Percentiles rank a stretch among this genome's conserved stretches.
Evolutionary conservation across 2,113 vertebrate species (phyloP).

Genomic region (Reinhardtius hippoglossoides): DNA sequence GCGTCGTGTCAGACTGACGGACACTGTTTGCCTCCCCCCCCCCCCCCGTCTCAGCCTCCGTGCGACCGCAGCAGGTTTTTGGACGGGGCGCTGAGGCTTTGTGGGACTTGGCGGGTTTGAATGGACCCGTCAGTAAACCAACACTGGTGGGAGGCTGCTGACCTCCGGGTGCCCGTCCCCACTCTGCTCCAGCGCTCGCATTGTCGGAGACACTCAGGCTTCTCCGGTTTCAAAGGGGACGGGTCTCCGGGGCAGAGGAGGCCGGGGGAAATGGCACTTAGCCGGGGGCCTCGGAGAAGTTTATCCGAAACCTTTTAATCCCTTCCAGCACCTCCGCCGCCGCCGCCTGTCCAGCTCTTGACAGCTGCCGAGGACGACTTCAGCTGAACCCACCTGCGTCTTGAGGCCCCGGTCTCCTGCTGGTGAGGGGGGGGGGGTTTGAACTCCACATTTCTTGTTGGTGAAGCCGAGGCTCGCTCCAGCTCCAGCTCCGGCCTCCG

Average conservation of each 20-base stretch:
- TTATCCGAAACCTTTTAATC: neutral
- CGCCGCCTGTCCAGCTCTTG: neutral
- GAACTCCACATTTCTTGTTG: neutral
- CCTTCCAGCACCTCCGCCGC: neutral
- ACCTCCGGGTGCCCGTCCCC: slow-evolving; percentile 61
- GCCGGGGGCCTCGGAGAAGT: neutral
- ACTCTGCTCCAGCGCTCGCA: slow-evolving; percentile 43
- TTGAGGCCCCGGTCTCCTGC: neutral
- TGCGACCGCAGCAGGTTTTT: neutral
- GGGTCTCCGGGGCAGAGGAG: slow-evolving; percentile 1
- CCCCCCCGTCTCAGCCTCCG: neutral
- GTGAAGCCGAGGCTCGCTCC: too few species aligned
- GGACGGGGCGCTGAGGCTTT: neutral
- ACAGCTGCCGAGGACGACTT: neutral
- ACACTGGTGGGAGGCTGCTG: slow-evolving; percentile 70
- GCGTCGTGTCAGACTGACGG: too few species aligned
- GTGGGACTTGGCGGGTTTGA: slow-evolving; percentile 21
- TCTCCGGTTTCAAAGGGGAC: slow-evolving; percentile 66
- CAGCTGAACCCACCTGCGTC: neutral
- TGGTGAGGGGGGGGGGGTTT: neutral
- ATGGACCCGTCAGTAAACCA: slow-evolving; percentile 61
- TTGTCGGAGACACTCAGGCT: slow-evolving; percentile 49
- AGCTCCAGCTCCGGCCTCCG: too few species aligned
- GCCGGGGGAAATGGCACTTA: slow-evolving; percentile 28
- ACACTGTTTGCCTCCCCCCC: too few species aligned